Percentiles rank a stretch among this genome's conserved stretches.
phyloP scores from a whole-genome alignment of 1,140 invertebrate genomes.

The Pygmarrhopalites habei region DNA sequence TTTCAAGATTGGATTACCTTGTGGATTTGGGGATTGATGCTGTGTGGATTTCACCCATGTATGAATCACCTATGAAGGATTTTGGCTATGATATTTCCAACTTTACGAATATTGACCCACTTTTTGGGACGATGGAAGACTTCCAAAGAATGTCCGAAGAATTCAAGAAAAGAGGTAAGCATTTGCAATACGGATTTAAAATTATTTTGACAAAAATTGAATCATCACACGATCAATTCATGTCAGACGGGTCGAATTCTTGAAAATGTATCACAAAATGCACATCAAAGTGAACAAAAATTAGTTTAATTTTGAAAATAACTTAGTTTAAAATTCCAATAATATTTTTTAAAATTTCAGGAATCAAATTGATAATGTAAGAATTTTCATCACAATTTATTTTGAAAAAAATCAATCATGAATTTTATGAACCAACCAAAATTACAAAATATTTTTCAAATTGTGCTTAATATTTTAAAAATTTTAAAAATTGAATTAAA shows the following conservation, averaged over 20 bases:
- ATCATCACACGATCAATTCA: too few species aligned
- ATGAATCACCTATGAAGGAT: constrained; percentile 53
- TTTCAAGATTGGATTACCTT: constrained; percentile 47
- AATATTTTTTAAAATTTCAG: neutral
- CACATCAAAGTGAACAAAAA: too few species aligned
- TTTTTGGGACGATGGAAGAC: constrained; percentile 57
- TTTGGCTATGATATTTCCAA: constrained; percentile 61
- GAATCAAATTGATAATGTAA: constrained; percentile 3
- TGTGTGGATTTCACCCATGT: constrained; percentile 57
- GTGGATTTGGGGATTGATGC: constrained; percentile 48
- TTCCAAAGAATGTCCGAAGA: constrained; percentile 50
- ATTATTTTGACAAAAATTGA: neutral
- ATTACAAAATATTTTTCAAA: too few species aligned
- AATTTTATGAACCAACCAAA: too few species aligned
- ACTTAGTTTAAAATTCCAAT: neutral
- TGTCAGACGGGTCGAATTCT: too few species aligned
- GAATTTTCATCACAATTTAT: too few species aligned
- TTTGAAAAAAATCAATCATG: too few species aligned
- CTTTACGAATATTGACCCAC: constrained; percentile 52
- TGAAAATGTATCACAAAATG: too few species aligned
- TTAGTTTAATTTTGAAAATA: neutral
- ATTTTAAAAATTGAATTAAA: too few species aligned
- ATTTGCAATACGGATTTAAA: neutral
- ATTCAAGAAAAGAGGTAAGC: constrained; percentile 43
- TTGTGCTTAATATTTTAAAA: too few species aligned